Conservation (phyloP, 1,140 invertebrate genomes). For the Anastatus disparis region DNA sequence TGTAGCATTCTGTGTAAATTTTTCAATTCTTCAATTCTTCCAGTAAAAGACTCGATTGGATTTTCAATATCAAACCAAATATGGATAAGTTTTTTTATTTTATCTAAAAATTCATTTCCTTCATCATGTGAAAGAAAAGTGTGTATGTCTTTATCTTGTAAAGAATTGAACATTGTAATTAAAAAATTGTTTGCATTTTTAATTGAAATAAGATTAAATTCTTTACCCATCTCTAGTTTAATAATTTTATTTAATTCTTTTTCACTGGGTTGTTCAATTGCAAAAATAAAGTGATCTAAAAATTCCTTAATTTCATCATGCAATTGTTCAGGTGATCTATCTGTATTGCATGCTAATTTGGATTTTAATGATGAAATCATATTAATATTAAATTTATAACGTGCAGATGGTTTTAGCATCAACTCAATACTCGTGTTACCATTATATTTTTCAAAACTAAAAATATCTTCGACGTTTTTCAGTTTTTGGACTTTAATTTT, state of each 20-base stretch:
- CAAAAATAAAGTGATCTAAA: too few species aligned
- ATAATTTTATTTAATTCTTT: too few species aligned
- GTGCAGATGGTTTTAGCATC: background rate
- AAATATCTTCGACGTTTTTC: background rate
- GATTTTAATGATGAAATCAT: too few species aligned
- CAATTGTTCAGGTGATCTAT: background rate
- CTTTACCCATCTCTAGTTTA: too few species aligned
- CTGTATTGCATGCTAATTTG: background rate
- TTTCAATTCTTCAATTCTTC: constrained; percentile 1
- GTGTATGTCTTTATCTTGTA: background rate
- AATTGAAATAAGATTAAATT: too few species aligned
- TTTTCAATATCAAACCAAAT: background rate
- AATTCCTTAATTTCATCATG: too few species aligned
- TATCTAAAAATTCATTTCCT: constrained; percentile 16
- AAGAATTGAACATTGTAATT: background rate
- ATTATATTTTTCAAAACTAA: background rate
- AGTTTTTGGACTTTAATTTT: too few species aligned
- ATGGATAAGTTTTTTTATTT: constrained; percentile 1
- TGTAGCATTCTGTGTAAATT: background rate
- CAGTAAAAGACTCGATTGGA: constrained; percentile 2
- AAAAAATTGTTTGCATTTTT: background rate
- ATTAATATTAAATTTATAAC: too few species aligned
- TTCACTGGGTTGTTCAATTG: too few species aligned
- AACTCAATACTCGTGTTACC: background rate
- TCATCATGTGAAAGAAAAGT: background rate